Percentiles rank a stretch among this genome's conserved stretches.
Evolutionary conservation across 2,113 vertebrate genomes (phyloP).

Genomic region (Brienomyrus brachyistius): DNA sequence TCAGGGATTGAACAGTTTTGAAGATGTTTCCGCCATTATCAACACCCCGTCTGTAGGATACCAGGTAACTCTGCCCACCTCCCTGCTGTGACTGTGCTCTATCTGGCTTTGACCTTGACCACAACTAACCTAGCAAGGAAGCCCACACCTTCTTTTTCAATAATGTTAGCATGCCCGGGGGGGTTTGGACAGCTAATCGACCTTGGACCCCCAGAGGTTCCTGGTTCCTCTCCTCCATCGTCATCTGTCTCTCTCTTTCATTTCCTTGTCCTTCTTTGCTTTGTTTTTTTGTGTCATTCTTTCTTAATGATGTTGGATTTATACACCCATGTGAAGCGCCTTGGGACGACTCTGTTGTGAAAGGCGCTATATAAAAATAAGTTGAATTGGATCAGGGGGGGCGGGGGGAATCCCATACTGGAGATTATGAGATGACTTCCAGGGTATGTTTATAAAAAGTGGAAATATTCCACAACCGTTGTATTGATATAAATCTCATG

Average conservation of each 20-base stretch:
- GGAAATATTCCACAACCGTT: no score
- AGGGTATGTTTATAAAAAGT: no score
- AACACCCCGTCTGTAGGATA: slow-evolving; percentile 75
- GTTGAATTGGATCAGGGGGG: not conserved
- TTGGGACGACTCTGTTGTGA: not conserved
- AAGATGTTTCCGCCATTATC: slow-evolving; percentile 68
- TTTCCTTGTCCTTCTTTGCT: not conserved
- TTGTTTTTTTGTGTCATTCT: not conserved
- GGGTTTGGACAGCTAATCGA: no score
- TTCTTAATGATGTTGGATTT: not conserved
- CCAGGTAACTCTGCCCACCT: slow-evolving; percentile 67
- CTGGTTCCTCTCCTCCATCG: not conserved
- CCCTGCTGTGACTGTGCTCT: not conserved
- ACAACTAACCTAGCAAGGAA: not conserved
- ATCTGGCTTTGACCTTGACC: not conserved
- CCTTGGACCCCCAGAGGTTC: not conserved
- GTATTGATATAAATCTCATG: no score
- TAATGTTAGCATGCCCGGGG: not conserved
- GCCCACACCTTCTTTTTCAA: not conserved
- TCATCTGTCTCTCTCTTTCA: not conserved
- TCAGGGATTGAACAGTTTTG: slow-evolving; percentile 68
- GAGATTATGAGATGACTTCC: no score
- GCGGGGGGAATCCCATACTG: no score
- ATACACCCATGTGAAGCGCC: not conserved
- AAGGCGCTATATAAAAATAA: not conserved